phyloP scores from a whole-genome alignment of 2,888 invertebrate species.

The Arctia plantaginis region DNA sequence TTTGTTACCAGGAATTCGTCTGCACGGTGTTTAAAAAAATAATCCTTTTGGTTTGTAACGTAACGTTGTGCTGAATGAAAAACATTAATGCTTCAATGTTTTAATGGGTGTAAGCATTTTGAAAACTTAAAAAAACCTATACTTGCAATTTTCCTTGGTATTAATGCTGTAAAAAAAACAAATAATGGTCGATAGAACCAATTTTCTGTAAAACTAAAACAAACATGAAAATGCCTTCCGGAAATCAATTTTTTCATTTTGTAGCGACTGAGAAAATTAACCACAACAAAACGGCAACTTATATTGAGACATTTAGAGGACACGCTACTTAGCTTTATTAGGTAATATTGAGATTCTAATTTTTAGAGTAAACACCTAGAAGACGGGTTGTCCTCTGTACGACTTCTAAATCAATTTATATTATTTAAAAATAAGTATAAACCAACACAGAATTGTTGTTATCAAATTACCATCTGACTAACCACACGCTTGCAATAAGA shows the following conservation, averaged over 20 bases:
- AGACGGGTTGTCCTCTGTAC: constrained; percentile 50
- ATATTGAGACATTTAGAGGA: constrained; percentile 67
- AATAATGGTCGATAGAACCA: constrained; percentile 9
- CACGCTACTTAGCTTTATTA: constrained; percentile 58
- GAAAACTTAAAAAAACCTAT: constrained; percentile 7
- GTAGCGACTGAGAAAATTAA: constrained; percentile 46
- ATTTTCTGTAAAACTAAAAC: neutral
- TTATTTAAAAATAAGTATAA: constrained; percentile 20
- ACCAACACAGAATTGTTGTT: neutral
- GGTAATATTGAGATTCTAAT: constrained; percentile 67
- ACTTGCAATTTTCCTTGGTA: too few relatives aligned
- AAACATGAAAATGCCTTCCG: constrained; percentile 11
- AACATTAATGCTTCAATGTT: neutral
- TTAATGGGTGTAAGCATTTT: constrained; percentile 2
- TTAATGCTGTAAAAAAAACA: neutral
- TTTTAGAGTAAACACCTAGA: constrained; percentile 72
- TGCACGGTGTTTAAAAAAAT: constrained; percentile 33
- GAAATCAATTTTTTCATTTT: constrained; percentile 41
- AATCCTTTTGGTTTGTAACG: constrained; percentile 31
- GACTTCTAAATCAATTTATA: constrained; percentile 38
- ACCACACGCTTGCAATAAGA: neutral
- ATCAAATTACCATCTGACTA: neutral
- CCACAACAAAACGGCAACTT: constrained; percentile 60
- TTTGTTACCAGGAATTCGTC: constrained; percentile 48
- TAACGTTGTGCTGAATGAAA: constrained; percentile 17